Base-by-base conservation (phyloP, 2,113 vertebrate genomes). In the Chauna torquata region DNA sequence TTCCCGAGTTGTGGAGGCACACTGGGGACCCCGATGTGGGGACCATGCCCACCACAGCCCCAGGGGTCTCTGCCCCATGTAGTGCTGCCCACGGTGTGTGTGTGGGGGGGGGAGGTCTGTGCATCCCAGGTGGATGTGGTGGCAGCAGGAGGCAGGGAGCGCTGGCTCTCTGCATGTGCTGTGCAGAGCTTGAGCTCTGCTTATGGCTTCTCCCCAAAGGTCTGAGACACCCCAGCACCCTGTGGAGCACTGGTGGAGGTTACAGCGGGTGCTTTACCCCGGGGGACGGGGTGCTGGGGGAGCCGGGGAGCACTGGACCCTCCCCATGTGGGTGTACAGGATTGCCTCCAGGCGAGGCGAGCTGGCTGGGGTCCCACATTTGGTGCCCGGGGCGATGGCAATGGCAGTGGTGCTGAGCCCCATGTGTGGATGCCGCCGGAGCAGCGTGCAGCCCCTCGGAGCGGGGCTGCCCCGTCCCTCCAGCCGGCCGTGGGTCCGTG, bases 1-100 rank as follows among this genome's bases (percentile, higher is more conserved):
- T 74, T 40, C 86, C 36, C 0, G 0, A 30, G 50, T n/a, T 49
- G 30, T 9, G 11, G 59, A 61, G 38, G n/a, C 50, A 40, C 18
- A 0, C 2, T 17, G 74, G n/a, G 38, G 54, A 42, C 16, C 49
- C 52, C 17, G 3, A 0, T 1, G 17, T 15, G 23, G 47, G 34
- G 34, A 40, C 12, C 15, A 12, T 69, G 78, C 27, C 54, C 72
- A 15, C 47, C 40, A 2, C 30, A 45, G 74, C 25, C 7, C 4
- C 2, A 8, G 32, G 13, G 50, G 5, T 32, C 71, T 64, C 14
- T 64, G 12, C 30, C 18, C 62, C 58, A 2, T 9, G 27, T 5
- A 6, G 16, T 11, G 64, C 62, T 52, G 24, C 28, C 49, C 23
- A 1, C 0, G 3, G 18, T 0, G 4, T n/a, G n/a, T n/a, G n/a